phyloP scores from a whole-genome alignment of 2,797 vertebrate genomes.

The Sebastes itinus region DNA sequence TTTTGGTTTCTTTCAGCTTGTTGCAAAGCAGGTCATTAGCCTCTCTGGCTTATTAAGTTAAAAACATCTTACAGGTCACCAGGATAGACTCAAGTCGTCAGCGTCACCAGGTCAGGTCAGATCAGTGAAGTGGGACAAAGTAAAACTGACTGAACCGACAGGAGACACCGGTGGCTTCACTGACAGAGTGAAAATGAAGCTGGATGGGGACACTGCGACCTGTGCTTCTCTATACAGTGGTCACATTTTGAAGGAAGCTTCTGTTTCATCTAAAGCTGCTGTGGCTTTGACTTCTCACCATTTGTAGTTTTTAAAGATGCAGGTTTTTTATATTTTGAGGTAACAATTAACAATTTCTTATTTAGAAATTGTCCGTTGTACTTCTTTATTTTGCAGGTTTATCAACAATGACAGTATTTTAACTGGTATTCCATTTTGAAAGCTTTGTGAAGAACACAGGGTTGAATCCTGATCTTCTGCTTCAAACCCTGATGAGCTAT shows the following conservation, averaged over 20 bases:
- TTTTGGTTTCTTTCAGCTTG: background rate
- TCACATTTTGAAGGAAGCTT: no score
- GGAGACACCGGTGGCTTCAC: background rate
- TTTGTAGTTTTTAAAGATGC: background rate
- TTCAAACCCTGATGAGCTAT: no score
- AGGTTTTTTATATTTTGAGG: background rate
- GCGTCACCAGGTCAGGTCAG: background rate
- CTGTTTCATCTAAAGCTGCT: no score
- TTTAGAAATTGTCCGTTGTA: background rate
- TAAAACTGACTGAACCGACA: background rate
- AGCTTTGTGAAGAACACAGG: no score
- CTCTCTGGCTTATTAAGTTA: background rate
- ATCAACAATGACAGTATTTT: no score
- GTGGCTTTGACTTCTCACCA: no score
- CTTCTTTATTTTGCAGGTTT: background rate
- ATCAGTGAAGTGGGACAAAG: background rate
- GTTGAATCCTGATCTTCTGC: no score
- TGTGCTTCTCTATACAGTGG: no score
- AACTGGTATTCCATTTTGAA: no score
- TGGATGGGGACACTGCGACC: background rate
- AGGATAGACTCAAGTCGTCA: background rate
- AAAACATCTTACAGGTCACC: constrained; percentile 23
- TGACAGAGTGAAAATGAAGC: background rate
- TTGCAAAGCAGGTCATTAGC: background rate
- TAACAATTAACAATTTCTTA: background rate